Evolutionary conservation across 2,888 invertebrate genomes (phyloP), one percentile per base, ranked within the genome.

Genomic region (Tiliacea aurago): DNA sequence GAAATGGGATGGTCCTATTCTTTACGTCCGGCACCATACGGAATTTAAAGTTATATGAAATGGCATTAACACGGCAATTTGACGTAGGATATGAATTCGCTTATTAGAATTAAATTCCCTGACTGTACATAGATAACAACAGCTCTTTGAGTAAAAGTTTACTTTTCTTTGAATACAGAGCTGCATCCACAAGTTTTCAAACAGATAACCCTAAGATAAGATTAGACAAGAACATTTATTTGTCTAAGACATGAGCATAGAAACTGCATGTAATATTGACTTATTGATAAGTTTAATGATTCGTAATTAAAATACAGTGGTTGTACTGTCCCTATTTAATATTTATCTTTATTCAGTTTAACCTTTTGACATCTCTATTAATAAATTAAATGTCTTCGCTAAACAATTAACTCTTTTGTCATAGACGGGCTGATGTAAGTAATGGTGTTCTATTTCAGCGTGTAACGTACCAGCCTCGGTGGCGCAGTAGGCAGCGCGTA

Each of bases 401-500:
- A 0, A 28, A 15, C 2, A 6, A 10, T 18, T 37, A 11, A 23
- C 6, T 37, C 33, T 45, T 49, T 59, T 58, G 20, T 37, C 1
- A 0, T 20, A 23, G 3, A 7, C 6, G 11, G 11, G 28, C 2
- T 23, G 4, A 28, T n/a, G 2, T 43, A 4, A 41, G 13, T 11
- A 15, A 3, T n/a, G 11, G 0, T 61, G 62, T 15, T 33, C 7
- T 13, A 59, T 82, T 71, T 82, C 20, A 0, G 1, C 0, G 0
- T 0, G 0, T 0, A 0, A 1, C 0, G 0, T 66, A 89, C 70
- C 43, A 47, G 98, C 97, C 97, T 97, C 97, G 97, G 97, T 98
- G 97, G 98, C 98, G 98, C 98, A 98, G 98, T 98, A 97, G 98
- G 98, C 97, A 98, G 98, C 98, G 98, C 98, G 98, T 98, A 97